Evolutionary conservation across 2,113 vertebrate genomes (phyloP), one percentile per base, ranked within the genome.

Genomic region (Myrmecobius fasciatus): DNA sequence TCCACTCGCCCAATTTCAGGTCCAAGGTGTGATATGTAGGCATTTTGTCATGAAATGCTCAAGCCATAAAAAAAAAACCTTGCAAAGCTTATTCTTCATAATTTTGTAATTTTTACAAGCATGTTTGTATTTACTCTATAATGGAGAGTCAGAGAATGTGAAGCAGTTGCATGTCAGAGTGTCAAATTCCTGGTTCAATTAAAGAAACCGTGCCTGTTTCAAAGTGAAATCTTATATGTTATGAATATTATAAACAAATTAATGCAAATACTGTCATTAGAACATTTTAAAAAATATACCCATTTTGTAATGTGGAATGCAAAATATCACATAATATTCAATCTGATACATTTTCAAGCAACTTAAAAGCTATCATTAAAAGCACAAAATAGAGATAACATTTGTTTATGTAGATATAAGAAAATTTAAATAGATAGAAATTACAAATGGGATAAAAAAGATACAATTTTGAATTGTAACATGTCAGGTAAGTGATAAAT

Each of bases 81-180:
- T 83, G 51, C 92, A 96, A 94, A 95, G 91, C 54, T 95, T 92
- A 56, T 90, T 91, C 92, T 95, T 94, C 56, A 26, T 91, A 92
- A 46, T 91, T 93, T 96, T 96, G 96, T 90, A 95, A 94, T 92
- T 95, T 96, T 97, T 96, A 88, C 94, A 93, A 96, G 28, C 53
- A 36, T 95, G 54, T 95, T 96, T 94, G 75, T 95, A 92, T 91
- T 95, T 93, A 96, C 67, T 90, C 47, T 90, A 92, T 91, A 92
- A 92, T 92, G 91, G 95, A 94, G 47, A 96, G 83, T n/a, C 60
- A 96, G 48, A 47, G 56, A 5, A 46, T 96, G 54, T 94, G n/a
- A 52, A 75, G 95, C 26, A 95, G 95, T 96, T 97, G 95, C 97
- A 97, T 96, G 96, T 83, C 25, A 92, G 14, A 48, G 25, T 90